Percentiles rank a stretch among this genome's conserved stretches.
Evolutionary conservation across 2,113 vertebrate species (phyloP).

Genomic region (Anolis sagrei): DNA sequence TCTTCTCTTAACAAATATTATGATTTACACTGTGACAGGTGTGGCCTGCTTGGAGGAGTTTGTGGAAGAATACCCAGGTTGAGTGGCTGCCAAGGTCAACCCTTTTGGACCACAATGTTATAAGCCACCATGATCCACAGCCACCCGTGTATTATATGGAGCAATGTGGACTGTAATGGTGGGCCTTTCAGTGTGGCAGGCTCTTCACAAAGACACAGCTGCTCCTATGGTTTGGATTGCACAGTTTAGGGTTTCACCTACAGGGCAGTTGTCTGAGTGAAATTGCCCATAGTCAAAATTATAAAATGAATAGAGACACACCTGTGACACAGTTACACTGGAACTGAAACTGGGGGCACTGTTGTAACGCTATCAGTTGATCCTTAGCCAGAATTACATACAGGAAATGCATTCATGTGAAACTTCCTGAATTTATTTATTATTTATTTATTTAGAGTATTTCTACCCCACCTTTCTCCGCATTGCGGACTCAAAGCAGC

Average conservation of each 20-base stretch:
- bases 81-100: not conserved
- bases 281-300: conserved; percentile 21
- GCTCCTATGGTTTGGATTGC: not conserved
- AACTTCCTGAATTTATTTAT: not conserved
- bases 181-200: not conserved
- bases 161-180: not conserved
- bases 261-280: conserved; percentile 15
- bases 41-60: not conserved
- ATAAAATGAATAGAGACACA: conserved; percentile 25
- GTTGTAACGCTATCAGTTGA: not conserved
- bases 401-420: not conserved
- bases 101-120: not conserved
- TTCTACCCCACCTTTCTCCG: too few species aligned
- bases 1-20: not conserved
- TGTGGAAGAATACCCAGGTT: not conserved
- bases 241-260: not conserved
- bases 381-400: conserved; percentile 5
- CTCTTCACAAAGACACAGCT: not conserved
- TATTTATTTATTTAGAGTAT: too few species aligned
- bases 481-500: too few species aligned
- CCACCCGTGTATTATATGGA: not conserved
- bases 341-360: conserved; percentile 7
- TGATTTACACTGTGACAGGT: not conserved
- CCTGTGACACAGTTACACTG: conserved; percentile 12
- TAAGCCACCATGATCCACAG: not conserved